A percentile compares a stretch with the other conserved stretches of the same genome.
Conservation (phyloP, 2,888 invertebrate genomes). For the Barypeithes pellucidus region DNA sequence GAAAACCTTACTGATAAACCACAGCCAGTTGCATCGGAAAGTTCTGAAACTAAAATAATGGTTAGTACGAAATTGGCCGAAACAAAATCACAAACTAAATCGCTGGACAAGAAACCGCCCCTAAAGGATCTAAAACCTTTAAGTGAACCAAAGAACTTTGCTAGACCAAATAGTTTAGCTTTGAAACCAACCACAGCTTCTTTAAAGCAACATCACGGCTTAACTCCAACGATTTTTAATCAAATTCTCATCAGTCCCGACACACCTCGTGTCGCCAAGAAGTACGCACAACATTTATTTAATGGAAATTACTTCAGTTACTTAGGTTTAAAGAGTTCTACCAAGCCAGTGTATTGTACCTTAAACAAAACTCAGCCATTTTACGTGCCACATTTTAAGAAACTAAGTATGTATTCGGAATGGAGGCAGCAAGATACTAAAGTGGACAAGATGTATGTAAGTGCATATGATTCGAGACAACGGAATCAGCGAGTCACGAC, state of each 20-base stretch:
- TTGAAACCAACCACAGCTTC: constrained; percentile 89
- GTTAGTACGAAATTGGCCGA: constrained; percentile 8
- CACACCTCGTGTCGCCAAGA: constrained; percentile 91
- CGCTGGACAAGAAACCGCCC: constrained; percentile 28
- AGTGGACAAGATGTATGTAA: constrained; percentile 67
- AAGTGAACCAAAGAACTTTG: constrained; percentile 76
- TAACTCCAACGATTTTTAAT: constrained; percentile 87
- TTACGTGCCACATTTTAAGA: constrained; percentile 91
- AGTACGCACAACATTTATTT: constrained; percentile 90
- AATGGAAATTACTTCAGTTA: constrained; percentile 95
- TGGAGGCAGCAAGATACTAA: constrained; percentile 77
- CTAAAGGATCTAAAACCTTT: constrained; percentile 42
- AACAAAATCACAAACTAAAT: constrained; percentile 28
- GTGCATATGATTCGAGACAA: constrained; percentile 85
- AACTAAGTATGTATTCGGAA: constrained; percentile 97
- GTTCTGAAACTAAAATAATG: constrained; percentile 12
- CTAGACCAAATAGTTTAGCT: constrained; percentile 87
- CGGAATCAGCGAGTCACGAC: constrained; percentile 76
- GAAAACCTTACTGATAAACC: constrained; percentile 28
- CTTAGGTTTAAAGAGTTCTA: constrained; percentile 91
- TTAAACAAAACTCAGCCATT: constrained; percentile 95
- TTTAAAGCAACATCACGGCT: constrained; percentile 86
- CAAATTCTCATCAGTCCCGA: constrained; percentile 91
- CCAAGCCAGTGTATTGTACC: constrained; percentile 93
- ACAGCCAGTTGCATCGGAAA: constrained; percentile 10